Evolutionary conservation across 2,113 vertebrate genomes (phyloP).

Genomic region (Erythrolamprus reginae): DNA sequence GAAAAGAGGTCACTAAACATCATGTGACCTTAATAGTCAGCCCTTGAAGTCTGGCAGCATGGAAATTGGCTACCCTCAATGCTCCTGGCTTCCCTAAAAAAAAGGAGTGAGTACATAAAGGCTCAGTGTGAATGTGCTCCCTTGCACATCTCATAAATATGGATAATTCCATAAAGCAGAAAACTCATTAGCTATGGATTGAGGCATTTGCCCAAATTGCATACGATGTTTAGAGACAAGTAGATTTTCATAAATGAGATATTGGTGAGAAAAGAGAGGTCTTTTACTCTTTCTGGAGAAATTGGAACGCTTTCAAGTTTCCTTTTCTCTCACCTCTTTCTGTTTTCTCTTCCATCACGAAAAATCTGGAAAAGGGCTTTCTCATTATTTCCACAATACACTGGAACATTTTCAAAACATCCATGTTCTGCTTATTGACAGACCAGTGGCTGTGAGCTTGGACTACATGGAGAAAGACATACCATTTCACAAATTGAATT

Average conservation of each 20-base stretch:
- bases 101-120: neutral
- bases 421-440: neutral
- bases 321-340: neutral
- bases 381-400: neutral
- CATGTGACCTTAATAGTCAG: constrained; percentile 45
- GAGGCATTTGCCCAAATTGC: neutral
- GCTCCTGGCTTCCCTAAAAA: constrained; percentile 1
- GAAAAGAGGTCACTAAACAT: constrained; percentile 5
- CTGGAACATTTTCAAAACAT: neutral
- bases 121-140: constrained; percentile 9
- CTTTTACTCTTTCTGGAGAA: neutral
- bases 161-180: neutral
- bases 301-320: neutral
- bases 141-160: neutral
- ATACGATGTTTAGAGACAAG: neutral
- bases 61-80: constrained; percentile 17
- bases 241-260: neutral
- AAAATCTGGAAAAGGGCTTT: neutral
- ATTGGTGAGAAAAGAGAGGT: neutral
- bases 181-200: neutral
- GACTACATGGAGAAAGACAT: neutral
- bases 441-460: neutral
- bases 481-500: neutral
- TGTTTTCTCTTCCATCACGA: neutral
- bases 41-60: neutral